Evolutionary conservation across 2,888 invertebrate genomes (phyloP).

Genomic region (Unio delphinus): DNA sequence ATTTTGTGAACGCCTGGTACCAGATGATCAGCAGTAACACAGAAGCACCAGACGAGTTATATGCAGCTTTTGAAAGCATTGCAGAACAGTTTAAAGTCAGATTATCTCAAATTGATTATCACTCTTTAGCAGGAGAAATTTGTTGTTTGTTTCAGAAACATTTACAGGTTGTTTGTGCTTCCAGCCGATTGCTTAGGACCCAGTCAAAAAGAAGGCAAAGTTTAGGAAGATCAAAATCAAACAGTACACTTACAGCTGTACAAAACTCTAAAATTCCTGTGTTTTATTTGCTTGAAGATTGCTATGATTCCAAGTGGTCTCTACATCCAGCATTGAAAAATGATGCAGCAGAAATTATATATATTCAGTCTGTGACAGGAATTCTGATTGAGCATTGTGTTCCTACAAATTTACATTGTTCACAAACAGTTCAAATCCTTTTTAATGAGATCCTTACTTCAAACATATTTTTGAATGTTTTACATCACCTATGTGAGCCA

Average conservation of each 20-base stretch:
- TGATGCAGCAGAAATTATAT: no score
- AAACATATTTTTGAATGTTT: conserved; percentile 48
- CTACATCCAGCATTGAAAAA: conserved; percentile 37
- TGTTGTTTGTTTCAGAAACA: no score
- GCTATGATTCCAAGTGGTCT: conserved; percentile 32
- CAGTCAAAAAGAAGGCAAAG: no score
- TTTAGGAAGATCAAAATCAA: no score
- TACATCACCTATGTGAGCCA: conserved; percentile 44
- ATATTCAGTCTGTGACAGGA: no score
- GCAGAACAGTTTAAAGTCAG: no score
- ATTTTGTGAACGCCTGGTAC: conserved; percentile 60
- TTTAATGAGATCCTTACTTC: conserved; percentile 46
- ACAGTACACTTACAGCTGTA: neutral
- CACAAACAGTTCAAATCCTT: conserved; percentile 9
- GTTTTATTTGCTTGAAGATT: conserved; percentile 35
- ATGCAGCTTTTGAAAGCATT: no score
- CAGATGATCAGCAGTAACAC: conserved; percentile 40
- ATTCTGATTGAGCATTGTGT: no score
- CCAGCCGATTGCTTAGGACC: no score
- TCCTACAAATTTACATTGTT: conserved; percentile 3
- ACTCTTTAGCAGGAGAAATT: no score
- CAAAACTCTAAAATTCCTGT: conserved; percentile 1
- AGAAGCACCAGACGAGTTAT: conserved; percentile 36
- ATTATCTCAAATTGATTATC: no score
- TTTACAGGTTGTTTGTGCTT: no score